phyloP scores from a whole-genome alignment of 2,888 invertebrate species.

The Myopa tessellatipennis region DNA sequence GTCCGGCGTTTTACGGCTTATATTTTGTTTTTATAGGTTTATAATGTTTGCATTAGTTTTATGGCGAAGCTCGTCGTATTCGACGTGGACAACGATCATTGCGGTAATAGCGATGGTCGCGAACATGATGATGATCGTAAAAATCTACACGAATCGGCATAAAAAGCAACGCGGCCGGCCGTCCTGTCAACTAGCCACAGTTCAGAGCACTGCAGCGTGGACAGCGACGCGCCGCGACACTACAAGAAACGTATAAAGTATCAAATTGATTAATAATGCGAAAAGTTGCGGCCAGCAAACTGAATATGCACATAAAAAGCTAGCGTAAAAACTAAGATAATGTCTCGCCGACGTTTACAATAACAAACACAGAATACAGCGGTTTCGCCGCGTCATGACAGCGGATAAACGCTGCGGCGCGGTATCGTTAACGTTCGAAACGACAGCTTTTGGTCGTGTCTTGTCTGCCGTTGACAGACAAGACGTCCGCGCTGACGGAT shows the following conservation, averaged over 20 bases:
- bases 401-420: not conserved
- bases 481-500: conserved; percentile 6
- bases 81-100: not conserved
- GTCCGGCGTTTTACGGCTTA: conserved; percentile 2
- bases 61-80: not conserved
- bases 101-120: not conserved
- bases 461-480: not conserved
- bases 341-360: conserved; percentile 10
- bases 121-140: conserved; percentile 23
- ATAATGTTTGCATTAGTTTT: conserved; percentile 38
- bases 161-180: not conserved
- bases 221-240: not conserved
- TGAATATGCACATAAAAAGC: not conserved
- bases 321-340: not conserved
- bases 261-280: conserved; percentile 40
- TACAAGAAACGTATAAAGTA: conserved; percentile 30
- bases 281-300: conserved; percentile 20
- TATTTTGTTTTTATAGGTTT: conserved; percentile 31
- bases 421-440: conserved; percentile 22
- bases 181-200: conserved; percentile 15
- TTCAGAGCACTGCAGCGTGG: conserved; percentile 31
- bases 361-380: not conserved
- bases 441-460: conserved; percentile 28
- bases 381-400: not conserved
- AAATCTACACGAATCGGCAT: conserved; percentile 16